Percentiles rank a stretch among this genome's conserved stretches.
Evolutionary conservation across 2,888 invertebrate species (phyloP).

Genomic region (Drosophila pegasa): DNA sequence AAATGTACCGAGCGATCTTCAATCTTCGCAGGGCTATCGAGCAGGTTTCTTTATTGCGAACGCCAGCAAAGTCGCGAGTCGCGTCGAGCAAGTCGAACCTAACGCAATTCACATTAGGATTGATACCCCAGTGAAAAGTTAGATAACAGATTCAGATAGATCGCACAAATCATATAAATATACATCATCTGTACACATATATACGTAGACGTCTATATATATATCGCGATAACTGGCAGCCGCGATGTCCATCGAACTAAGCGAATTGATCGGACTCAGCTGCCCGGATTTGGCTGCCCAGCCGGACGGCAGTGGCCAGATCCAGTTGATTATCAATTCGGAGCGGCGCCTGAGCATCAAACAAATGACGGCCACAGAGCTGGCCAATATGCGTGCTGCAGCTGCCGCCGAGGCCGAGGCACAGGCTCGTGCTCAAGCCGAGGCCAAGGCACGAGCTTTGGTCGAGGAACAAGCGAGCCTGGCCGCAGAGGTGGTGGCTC

Average conservation of each 20-base stretch:
- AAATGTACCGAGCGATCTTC: constrained; percentile 26
- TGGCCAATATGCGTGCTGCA: constrained; percentile 71
- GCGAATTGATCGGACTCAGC: constrained; percentile 82
- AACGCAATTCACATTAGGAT: constrained; percentile 65
- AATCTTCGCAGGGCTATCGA: constrained; percentile 31
- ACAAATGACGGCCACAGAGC: constrained; percentile 82
- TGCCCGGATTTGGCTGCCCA: constrained; percentile 77
- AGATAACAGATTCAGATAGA: constrained; percentile 48
- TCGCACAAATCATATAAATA: constrained; percentile 12
- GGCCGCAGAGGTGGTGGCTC: constrained; percentile 44
- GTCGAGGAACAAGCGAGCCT: constrained; percentile 27
- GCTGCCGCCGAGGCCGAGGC: constrained; percentile 77
- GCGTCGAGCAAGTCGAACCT: constrained; percentile 65
- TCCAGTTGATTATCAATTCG: constrained; percentile 65
- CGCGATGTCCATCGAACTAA: constrained; percentile 81
- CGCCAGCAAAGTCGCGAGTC: constrained; percentile 70
- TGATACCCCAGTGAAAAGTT: constrained; percentile 48
- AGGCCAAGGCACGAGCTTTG: constrained; percentile 42
- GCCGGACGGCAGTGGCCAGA: constrained; percentile 42
- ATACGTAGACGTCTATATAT: constrained; percentile 14
- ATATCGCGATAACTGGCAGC: constrained; percentile 34
- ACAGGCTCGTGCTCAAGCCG: constrained; percentile 55
- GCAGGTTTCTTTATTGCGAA: constrained; percentile 71
- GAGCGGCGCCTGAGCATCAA: constrained; percentile 82
- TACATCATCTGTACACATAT: constrained; percentile 15